Evolutionary conservation across 1,140 invertebrate species (phyloP).

Genomic region (Papilio glaucus): DNA sequence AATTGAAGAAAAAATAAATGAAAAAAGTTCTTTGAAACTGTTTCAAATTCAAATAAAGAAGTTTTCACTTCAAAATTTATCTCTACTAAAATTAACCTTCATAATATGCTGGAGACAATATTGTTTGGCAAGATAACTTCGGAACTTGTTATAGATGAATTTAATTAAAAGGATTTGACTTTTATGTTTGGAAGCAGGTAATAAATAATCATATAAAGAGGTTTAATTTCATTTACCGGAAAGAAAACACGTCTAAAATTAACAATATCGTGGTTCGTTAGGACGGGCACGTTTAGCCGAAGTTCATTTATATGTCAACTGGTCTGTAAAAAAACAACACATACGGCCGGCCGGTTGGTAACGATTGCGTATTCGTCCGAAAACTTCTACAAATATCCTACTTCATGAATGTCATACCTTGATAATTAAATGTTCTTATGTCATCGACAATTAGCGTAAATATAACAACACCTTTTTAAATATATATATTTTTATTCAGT

Average conservation of each 20-base stretch:
- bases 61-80: too few species aligned
- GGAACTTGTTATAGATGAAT: neutral
- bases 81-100: neutral
- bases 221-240: conserved; percentile 22
- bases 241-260: conserved; percentile 29
- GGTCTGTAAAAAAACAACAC: conserved; percentile 32
- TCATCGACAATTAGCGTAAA: neutral
- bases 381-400: conserved; percentile 32
- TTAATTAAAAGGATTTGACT: neutral
- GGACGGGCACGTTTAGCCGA: conserved; percentile 30
- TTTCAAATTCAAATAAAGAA: too few species aligned
- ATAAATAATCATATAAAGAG: conserved; percentile 23
- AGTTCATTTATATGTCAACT: conserved; percentile 39
- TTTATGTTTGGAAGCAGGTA: conserved; percentile 4
- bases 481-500: neutral
- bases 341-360: conserved; percentile 27
- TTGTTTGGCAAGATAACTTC: neutral
- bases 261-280: conserved; percentile 35
- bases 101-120: neutral
- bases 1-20: too few species aligned
- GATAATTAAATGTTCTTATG: conserved; percentile 8
- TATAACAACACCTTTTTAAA: conserved; percentile 3
- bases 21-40: too few species aligned
- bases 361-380: conserved; percentile 31
- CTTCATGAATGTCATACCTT: conserved; percentile 26